Base-by-base conservation (phyloP, 2,797 vertebrate species). In the Pygocentrus nattereri region DNA sequence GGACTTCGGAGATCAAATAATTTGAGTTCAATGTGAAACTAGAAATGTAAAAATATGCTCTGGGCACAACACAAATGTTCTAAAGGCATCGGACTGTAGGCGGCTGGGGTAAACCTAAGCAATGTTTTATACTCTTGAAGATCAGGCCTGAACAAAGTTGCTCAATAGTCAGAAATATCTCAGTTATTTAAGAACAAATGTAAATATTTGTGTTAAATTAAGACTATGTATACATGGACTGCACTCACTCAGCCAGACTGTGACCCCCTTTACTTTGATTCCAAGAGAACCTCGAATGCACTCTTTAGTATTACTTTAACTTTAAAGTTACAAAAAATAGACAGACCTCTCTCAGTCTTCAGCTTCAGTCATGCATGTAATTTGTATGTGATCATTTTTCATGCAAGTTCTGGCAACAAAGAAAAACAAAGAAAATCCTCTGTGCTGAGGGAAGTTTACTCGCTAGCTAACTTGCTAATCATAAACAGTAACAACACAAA, bases 201-300 rank as follows among this genome's bases (percentile, higher is more conserved):
- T 67, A 67, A 67, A 67, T 67, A 67, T 67, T 67, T 67, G 64
- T 21, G 34, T 23, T 67, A 67, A 67, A 67, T 67, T 67, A 67
- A 67, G 21, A n/a, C 34, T 11, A 23, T 67, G 64, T 67, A 67
- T 44, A 67, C 64, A 67, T 67, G 15, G n/a, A 41, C 34, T 41
- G 34, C 34, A 67, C 21, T 21, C 34, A n/a, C 18, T 34, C 62
- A 34, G 62, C 62, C 30, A 21, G 34, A n/a, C 34, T 67, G 1
- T 44, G 11, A 67, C 64, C 34, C 34, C 11, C 64, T 19, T n/a
- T 11, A 23, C 34, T 44, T 23, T 21, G 2, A 41, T 12, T 41
- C 11, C 34, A n/a, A 67, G 12, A 23, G 34, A 67, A 41, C 34
- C 64, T 67, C 21, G 21, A 8, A 44, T 67, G 64, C 64, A 44